A percentile compares a stretch with the other conserved stretches of the same genome.
phyloP scores from a whole-genome alignment of 2,888 invertebrate species.

The Apoderus coryli region DNA sequence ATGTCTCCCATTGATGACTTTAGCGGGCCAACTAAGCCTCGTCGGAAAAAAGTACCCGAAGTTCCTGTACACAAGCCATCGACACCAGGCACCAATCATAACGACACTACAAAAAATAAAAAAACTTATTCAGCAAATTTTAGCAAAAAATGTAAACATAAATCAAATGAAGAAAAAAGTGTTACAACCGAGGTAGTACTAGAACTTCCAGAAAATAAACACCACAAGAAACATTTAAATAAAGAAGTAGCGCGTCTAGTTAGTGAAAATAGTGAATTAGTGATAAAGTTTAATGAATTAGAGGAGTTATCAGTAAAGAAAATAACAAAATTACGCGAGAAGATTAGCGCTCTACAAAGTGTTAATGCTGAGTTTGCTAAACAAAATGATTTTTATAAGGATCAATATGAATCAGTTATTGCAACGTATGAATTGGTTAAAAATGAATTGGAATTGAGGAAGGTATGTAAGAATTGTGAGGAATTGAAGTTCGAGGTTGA shows the following conservation, averaged over 20 bases:
- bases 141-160: conserved; percentile 18
- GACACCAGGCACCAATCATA: conserved; percentile 8
- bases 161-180: conserved; percentile 13
- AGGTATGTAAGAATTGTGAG: conserved; percentile 30
- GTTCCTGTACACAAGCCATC: conserved; percentile 25
- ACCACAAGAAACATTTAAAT: conserved; percentile 26
- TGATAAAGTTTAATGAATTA: conserved; percentile 36
- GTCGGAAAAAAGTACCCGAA: conserved; percentile 21
- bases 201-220: conserved; percentile 19
- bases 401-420: conserved; percentile 36
- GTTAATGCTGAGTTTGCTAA: conserved; percentile 46
- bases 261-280: conserved; percentile 38
- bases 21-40: conserved; percentile 22
- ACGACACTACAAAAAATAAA: conserved; percentile 12
- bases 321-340: conserved; percentile 46
- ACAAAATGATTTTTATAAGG: conserved; percentile 43
- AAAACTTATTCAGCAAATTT: conserved; percentile 26
- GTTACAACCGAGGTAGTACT: conserved; percentile 18
- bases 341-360: conserved; percentile 41
- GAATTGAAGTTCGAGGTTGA: conserved; percentile 34
- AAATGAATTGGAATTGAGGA: conserved; percentile 35
- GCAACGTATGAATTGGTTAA: conserved; percentile 40
- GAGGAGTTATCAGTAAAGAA: conserved; percentile 39
- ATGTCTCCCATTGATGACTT: conserved; percentile 15
- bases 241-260: conserved; percentile 39